These are phyloP conservation scores for Hypselothyrea guttata DNA, from an alignment of 2,888 invertebrate species.

Conservation along the genomic window DNA sequence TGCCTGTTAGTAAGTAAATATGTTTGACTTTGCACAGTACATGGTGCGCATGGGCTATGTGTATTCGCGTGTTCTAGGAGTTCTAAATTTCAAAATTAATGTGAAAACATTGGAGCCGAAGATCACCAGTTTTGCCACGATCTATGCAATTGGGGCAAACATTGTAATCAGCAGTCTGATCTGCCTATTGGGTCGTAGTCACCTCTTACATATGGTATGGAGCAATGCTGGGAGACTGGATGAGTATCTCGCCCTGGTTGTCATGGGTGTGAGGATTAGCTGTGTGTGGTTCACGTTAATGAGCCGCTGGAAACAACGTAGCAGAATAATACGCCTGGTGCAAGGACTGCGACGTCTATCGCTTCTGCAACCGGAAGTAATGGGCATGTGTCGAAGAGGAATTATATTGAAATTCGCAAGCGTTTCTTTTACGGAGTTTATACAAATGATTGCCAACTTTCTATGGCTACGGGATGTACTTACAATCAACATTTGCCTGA, in stretches of 20 bases:
- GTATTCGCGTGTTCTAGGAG: not conserved
- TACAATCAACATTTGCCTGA: not conserved
- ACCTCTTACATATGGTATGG: not conserved
- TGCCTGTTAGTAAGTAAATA: not conserved
- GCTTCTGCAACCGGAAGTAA: not conserved
- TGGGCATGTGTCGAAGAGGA: not conserved
- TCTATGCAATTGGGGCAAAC: not conserved
- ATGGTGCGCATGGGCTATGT: slow-evolving; percentile 3
- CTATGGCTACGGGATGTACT: not conserved
- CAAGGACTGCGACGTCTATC: not conserved
- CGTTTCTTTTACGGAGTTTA: not conserved
- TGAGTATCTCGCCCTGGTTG: not conserved
- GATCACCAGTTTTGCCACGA: not conserved
- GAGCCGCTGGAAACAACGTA: not conserved
- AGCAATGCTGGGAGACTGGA: not conserved
- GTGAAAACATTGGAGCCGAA: not conserved
- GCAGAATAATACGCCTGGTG: not conserved
- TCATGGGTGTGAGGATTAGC: not conserved
- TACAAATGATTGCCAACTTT: not conserved
- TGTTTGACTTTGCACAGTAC: slow-evolving; percentile 8
- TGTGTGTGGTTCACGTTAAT: not conserved
- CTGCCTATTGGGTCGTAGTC: not conserved
- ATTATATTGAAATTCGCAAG: not conserved
- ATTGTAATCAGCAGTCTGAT: not conserved
- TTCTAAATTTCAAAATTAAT: slow-evolving; percentile 6